These are phyloP conservation scores for Poeciliopsis infans DNA, from an alignment of 2,797 vertebrate species.

Conservation along the genomic window DNA sequence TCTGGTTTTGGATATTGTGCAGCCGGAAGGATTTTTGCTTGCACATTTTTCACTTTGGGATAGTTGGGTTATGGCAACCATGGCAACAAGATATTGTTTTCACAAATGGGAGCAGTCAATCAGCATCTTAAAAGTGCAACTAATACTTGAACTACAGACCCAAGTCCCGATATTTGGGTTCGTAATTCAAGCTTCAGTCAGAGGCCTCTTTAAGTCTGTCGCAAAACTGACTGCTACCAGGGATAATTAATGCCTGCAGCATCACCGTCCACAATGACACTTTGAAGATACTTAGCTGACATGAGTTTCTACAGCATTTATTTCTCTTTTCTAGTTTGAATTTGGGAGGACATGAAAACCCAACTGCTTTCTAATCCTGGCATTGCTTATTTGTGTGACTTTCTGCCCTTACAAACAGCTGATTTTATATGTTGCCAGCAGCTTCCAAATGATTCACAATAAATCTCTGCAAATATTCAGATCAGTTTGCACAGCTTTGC, in stretches of 20 bases:
- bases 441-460: slow-evolving; percentile 1
- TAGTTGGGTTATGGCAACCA: background rate
- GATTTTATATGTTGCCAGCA: background rate
- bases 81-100: background rate
- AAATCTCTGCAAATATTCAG: background rate
- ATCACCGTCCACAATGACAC: too few relatives aligned
- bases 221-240: too few relatives aligned
- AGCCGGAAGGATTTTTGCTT: background rate
- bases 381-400: slow-evolving; percentile 1
- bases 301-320: too few relatives aligned
- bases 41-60: background rate
- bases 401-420: background rate
- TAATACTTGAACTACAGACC: background rate
- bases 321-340: too few relatives aligned
- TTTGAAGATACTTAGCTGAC: too few relatives aligned
- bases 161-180: background rate
- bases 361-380: background rate
- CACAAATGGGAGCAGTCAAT: background rate
- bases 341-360: background rate
- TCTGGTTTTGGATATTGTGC: background rate
- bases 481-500: background rate
- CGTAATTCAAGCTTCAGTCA: too few relatives aligned
- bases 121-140: background rate
- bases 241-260: too few relatives aligned
- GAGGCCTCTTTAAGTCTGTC: too few relatives aligned